phyloP scores from a whole-genome alignment of 2,888 invertebrate species.

The Caenorhabditis sp. region DNA sequence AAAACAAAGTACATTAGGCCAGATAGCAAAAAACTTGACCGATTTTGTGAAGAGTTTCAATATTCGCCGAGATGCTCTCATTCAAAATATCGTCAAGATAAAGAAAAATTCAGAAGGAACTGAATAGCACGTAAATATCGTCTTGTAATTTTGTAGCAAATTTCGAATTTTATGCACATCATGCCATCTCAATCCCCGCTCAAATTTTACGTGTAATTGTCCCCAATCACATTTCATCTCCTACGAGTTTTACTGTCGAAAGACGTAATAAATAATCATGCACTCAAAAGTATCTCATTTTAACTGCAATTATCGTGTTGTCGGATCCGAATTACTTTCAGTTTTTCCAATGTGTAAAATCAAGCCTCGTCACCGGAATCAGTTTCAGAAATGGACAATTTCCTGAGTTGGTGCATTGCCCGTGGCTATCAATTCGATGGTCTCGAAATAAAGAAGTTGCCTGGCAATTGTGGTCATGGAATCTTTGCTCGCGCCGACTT shows the following conservation, averaged over 20 bases:
- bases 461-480: constrained; percentile 71
- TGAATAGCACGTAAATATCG: background rate
- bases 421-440: constrained; percentile 67
- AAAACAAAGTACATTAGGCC: background rate
- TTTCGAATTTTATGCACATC: background rate
- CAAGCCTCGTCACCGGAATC: no score
- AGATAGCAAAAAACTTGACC: constrained; percentile 42
- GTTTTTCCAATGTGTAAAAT: background rate
- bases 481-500: constrained; percentile 63
- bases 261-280: background rate
- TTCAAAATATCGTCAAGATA: constrained; percentile 24
- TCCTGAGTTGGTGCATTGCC: constrained; percentile 66
- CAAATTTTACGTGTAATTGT: background rate
- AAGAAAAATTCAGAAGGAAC: background rate
- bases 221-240: background rate
- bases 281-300: no score
- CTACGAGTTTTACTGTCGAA: no score
- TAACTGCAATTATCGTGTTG: no score
- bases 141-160: background rate
- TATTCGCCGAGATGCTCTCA: constrained; percentile 36
- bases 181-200: background rate
- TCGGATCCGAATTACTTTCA: background rate
- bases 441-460: constrained; percentile 63
- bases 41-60: constrained; percentile 47
- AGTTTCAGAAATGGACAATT: constrained; percentile 63